Percentiles rank a stretch among this genome's conserved stretches.
Conservation (phyloP, 2,888 invertebrate species). For the Lamellibrachia satsuma region DNA sequence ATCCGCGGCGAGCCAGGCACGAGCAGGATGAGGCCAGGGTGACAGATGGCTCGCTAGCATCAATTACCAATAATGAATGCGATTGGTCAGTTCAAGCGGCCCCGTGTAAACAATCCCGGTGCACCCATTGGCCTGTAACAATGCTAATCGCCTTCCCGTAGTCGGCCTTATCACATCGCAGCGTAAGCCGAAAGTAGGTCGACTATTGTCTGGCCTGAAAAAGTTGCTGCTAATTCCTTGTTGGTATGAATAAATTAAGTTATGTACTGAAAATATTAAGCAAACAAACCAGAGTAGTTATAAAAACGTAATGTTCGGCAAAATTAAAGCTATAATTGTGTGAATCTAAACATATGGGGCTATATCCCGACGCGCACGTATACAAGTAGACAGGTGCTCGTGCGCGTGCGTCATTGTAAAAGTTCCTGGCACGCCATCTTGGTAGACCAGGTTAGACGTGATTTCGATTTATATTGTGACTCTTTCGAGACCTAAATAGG, state of each 20-base stretch:
- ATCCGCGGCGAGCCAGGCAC: not conserved
- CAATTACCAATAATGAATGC: not conserved
- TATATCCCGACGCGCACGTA: not conserved
- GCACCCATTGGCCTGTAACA: conserved; percentile 17
- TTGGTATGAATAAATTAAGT: not conserved
- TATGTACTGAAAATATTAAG: not conserved
- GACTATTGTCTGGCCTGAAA: not conserved
- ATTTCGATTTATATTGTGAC: conserved; percentile 6
- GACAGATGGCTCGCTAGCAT: conserved; percentile 5
- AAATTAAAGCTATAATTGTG: not conserved
- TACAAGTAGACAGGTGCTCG: not conserved
- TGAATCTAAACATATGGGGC: not conserved
- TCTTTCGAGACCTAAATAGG: conserved; percentile 1
- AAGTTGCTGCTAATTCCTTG: not conserved
- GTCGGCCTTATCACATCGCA: conserved; percentile 17
- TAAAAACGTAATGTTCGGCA: not conserved
- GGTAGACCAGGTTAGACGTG: not conserved
- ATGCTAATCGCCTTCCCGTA: not conserved
- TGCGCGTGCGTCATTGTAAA: conserved; percentile 3
- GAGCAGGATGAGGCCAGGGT: not conserved
- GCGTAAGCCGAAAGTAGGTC: not conserved
- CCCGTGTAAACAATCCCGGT: not conserved
- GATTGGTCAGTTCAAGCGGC: conserved; percentile 11
- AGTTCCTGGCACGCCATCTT: conserved; percentile 17
- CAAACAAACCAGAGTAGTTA: not conserved